These are phyloP conservation scores for Macropis europaea DNA, from an alignment of 2,888 invertebrate genomes.

Conservation along the genomic window DNA sequence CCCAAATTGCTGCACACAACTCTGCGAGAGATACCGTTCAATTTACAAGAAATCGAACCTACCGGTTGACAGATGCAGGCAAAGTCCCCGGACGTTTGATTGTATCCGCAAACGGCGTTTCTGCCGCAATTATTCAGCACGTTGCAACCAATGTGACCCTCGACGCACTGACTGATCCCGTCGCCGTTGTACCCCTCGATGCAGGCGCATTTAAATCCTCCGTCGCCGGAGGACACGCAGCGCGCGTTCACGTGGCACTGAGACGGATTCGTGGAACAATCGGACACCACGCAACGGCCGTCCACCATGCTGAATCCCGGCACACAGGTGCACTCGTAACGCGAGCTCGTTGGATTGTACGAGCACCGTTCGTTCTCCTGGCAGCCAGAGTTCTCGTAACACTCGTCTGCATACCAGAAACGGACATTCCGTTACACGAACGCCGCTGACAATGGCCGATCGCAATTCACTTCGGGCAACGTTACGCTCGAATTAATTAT, in stretches of 20 bases:
- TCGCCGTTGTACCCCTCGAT: slow-evolving; percentile 81
- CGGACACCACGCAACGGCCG: slow-evolving; percentile 71
- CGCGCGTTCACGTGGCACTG: slow-evolving; percentile 82
- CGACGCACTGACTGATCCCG: slow-evolving; percentile 74
- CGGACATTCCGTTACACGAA: neutral
- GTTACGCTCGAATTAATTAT: neutral
- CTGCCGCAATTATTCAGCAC: slow-evolving; percentile 88
- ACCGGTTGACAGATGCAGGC: slow-evolving; percentile 75
- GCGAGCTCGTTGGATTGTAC: slow-evolving; percentile 82
- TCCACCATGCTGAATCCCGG: slow-evolving; percentile 84
- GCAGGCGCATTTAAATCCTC: slow-evolving; percentile 85
- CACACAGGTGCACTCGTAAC: slow-evolving; percentile 89
- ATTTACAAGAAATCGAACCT: too few relatives aligned
- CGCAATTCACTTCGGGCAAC: neutral
- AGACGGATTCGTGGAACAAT: slow-evolving; percentile 76
- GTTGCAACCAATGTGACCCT: slow-evolving; percentile 84
- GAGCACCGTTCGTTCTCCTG: slow-evolving; percentile 87
- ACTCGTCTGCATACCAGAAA: slow-evolving; percentile 81
- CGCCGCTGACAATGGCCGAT: neutral
- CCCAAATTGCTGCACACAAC: neutral
- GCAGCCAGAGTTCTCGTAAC: slow-evolving; percentile 85
- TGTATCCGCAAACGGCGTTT: slow-evolving; percentile 87
- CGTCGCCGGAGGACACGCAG: slow-evolving; percentile 76
- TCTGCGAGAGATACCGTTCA: neutral
- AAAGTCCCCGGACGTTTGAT: slow-evolving; percentile 72